Evolutionary conservation across 2,888 invertebrate species (phyloP).

Genomic region (Melieria crassipennis): DNA sequence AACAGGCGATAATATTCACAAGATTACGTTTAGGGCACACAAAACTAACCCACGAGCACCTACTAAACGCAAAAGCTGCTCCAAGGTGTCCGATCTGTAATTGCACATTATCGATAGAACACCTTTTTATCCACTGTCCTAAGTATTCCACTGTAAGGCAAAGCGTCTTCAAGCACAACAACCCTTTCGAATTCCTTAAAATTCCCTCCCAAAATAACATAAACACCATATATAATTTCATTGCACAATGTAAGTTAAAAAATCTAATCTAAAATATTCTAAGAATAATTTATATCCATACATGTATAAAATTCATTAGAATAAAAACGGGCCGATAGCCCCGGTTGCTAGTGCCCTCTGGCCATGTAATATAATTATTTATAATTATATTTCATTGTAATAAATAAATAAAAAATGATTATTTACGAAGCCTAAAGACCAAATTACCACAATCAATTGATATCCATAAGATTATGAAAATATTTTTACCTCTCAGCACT

Average conservation of each 20-base stretch:
- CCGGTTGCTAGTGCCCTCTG: neutral
- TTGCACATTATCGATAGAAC: conserved; percentile 3
- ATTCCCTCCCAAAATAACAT: neutral
- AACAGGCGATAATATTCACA: neutral
- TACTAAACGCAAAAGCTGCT: neutral
- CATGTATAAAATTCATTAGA: neutral
- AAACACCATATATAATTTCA: neutral
- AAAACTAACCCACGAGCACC: neutral
- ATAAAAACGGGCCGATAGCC: neutral
- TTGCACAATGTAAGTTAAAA: neutral
- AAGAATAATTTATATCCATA: neutral
- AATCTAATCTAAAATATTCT: neutral
- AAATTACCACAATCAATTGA: no score
- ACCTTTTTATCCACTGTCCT: neutral
- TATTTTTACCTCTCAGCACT: no score
- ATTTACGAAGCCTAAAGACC: no score
- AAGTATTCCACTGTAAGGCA: neutral
- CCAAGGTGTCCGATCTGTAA: conserved; percentile 5
- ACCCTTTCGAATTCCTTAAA: neutral
- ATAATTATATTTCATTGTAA: neutral
- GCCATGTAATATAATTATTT: neutral
- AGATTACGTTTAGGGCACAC: neutral
- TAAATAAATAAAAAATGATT: neutral
- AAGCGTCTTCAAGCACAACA: neutral
- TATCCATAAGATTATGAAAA: no score